Base-by-base conservation (phyloP, 2,888 invertebrate species). In the Lingula anatina region DNA sequence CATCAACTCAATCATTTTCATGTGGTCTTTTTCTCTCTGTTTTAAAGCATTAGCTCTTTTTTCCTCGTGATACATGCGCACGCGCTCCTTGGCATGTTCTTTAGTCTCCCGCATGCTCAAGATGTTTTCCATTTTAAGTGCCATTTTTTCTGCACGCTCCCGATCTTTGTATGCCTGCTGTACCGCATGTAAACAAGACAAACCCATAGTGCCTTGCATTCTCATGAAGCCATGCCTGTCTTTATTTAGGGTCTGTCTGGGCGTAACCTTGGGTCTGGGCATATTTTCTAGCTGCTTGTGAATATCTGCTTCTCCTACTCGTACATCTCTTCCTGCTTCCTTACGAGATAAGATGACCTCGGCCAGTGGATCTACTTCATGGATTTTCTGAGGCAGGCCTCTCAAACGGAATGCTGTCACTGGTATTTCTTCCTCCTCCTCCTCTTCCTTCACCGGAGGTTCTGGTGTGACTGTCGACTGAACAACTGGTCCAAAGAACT, bases 151-250 rank as follows among this genome's bases (percentile, higher is more conserved):
- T 4, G 69, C 68, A 46, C 65, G 66, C 47, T 69, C 66, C 25
- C 75, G 49, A 35, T 73, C 73, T 46, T 61, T 60, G 52, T 75
- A 75, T 0, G 75, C 75, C 51, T 70, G 67, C 47, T 75, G 71
- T 2, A 75, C 71, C 24, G 75, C 74, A 49, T 64, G 56, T 47
- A 75, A 56, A 54, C 72, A 70, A 3, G 72, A 70, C 51, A 72
- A 54, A 2, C 68, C 67, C 70, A 73, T 71, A 3, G 70, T 69
- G 25, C 67, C 68, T 31, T 73, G 71, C 5, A 67, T 61, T 20
- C 64, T 54, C n/a, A 61, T 50, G 15, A 31, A 31, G 9, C 9
- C 15, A 9, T 15, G 9, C 31, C 15, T 9, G 9, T 31, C 31
- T 12, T 31, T 31, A 9, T 7, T 39, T 39, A 7, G n/a, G 58